Base-by-base conservation (phyloP, 2,888 invertebrate genomes). In the Chrysina gloriosa region DNA sequence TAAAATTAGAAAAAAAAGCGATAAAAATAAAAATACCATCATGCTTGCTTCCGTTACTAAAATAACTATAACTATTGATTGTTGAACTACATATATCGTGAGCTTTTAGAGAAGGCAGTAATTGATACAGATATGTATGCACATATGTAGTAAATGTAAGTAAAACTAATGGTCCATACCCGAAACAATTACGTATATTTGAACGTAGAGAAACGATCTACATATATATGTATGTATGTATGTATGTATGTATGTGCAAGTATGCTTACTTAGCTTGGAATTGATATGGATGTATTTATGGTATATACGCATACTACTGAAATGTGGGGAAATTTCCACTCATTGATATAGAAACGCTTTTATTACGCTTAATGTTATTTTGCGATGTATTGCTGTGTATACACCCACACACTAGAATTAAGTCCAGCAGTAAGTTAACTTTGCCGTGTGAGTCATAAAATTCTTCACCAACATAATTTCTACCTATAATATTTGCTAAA, bases 31-130 rank as follows among this genome's bases (percentile, higher is more conserved):
- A 58, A 42, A n/a, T 29, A 9, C 27, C 9, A 14, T 61, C 42
- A 25, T 16, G 16, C 25, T 14, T 16, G 27, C 42, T 42, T 61
- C 58, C 58, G 58, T 14, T 61, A 42, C 42, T 3, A 25, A 42
- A 61, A 61, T 61, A 58, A 14, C 34, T 9, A 6, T 27, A 61
- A 42, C 27, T 42, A 61, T 61, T 27, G 36, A 36, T 36, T 23
- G n/a, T 23, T 23, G n/a, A 56, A n/a, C 23, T 36, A n/a, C n/a
- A n/a, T n/a, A 21, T 56, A 36, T 56, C 36, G 56, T 34, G 25
- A 48, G 25, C 48, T 31, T 16, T 52, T 31, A 31, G n/a, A 16
- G 6, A 2, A 2, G 19, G 45, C 19, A 7, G 21, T 21, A 45
- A 21, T 45, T 19, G 19, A n/a, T n/a, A n/a, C n/a, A n/a, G n/a